A percentile compares a stretch with the other conserved stretches of the same genome.
These are phyloP conservation scores for Amblyopsis hoosieri DNA, from an alignment of 2,797 vertebrate species.

Conservation along the genomic window DNA sequence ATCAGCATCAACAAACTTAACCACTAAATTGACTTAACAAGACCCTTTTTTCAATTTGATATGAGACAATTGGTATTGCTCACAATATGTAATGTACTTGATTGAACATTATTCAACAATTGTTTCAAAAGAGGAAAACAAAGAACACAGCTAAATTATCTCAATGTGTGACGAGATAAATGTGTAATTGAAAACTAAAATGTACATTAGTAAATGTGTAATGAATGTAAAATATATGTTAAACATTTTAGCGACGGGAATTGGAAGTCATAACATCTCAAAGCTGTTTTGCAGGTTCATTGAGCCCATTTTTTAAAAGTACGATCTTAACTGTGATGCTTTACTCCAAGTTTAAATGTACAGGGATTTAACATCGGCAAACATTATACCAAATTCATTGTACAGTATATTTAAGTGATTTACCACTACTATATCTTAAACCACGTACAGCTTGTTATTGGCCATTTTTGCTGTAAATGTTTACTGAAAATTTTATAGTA, in stretches of 20 bases:
- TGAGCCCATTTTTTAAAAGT: conserved; percentile 20
- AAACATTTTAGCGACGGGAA: neutral
- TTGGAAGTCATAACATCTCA: neutral
- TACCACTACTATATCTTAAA: conserved; percentile 50
- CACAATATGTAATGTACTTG: neutral
- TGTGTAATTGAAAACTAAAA: too few relatives aligned
- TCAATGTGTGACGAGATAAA: neutral
- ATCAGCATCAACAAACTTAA: conserved; percentile 5
- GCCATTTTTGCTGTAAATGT: conserved; percentile 9
- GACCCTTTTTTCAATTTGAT: neutral
- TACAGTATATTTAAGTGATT: conserved; percentile 39
- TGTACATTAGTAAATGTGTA: too few relatives aligned
- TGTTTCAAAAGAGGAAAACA: too few relatives aligned
- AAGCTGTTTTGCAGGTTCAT: conserved; percentile 2
- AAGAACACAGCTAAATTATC: neutral
- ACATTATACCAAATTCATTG: conserved; percentile 30
- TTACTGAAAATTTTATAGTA: too few relatives aligned
- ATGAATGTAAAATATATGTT: neutral
- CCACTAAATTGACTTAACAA: conserved; percentile 6
- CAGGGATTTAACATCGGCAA: conserved; percentile 37
- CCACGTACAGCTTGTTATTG: conserved; percentile 27
- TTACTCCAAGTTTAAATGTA: conserved; percentile 48
- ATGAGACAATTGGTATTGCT: neutral
- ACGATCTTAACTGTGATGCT: conserved; percentile 10
- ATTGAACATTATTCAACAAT: too few relatives aligned